Evolutionary conservation across 2,888 invertebrate genomes (phyloP).

Genomic region (Netelia melanura): DNA sequence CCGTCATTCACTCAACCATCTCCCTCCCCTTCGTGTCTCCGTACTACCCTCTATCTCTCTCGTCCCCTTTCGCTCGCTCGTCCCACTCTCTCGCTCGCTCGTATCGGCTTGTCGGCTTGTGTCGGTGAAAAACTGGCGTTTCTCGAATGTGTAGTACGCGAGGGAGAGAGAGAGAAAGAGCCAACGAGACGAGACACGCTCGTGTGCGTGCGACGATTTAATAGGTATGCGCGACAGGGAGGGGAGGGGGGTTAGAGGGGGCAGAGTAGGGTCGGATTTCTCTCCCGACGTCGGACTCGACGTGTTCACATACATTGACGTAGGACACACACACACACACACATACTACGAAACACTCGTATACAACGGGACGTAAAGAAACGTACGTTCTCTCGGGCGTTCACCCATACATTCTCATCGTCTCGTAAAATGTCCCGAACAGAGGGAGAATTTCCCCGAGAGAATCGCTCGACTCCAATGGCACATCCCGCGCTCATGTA

Average conservation of each 20-base stretch:
- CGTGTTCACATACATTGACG: not conserved
- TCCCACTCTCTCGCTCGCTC: not conserved
- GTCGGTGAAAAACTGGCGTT: not conserved
- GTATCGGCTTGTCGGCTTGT: not conserved
- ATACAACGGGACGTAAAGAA: not conserved
- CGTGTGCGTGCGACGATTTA: constrained; percentile 61
- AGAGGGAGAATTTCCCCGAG: constrained; percentile 41
- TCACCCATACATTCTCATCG: constrained; percentile 4
- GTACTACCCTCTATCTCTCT: constrained; percentile 33
- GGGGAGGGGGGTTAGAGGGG: constrained; percentile 16
- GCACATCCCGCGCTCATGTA: not conserved
- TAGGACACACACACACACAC: not conserved
- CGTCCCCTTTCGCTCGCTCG: constrained; percentile 5
- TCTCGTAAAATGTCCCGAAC: no score
- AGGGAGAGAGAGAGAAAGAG: not conserved
- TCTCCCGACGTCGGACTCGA: not conserved
- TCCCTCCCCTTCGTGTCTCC: constrained; percentile 36
- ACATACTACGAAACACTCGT: not conserved
- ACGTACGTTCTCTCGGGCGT: constrained; percentile 1
- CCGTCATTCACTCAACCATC: constrained; percentile 3
- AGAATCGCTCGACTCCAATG: constrained; percentile 12
- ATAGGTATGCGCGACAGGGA: constrained; percentile 55
- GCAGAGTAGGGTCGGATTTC: constrained; percentile 38
- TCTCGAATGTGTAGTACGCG: not conserved
- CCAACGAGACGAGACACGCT: not conserved